Evolutionary conservation across 2,113 vertebrate species (phyloP).

Genomic region (Ictidomys tridecemlineatus): DNA sequence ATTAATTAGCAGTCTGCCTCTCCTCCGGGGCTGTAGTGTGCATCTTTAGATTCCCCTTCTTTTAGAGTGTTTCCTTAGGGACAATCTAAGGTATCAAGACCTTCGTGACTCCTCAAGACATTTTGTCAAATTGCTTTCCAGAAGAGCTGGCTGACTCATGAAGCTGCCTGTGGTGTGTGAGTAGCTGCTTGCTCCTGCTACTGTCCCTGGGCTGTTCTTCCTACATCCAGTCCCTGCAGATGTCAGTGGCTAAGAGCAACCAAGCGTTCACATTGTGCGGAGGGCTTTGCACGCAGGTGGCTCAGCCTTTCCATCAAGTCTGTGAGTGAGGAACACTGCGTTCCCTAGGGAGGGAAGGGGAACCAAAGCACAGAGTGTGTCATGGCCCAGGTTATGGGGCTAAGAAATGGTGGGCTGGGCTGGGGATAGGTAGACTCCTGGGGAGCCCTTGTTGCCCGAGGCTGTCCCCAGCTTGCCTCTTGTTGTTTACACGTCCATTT

Average conservation of each 20-base stretch:
- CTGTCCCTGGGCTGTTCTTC: background rate
- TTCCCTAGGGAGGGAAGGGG: background rate
- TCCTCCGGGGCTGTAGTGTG: background rate
- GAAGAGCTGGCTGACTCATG: background rate
- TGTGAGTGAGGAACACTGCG: background rate
- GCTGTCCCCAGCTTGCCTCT: background rate
- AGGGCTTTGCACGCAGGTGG: background rate
- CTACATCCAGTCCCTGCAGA: background rate
- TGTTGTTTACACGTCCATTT: background rate
- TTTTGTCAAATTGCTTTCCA: background rate
- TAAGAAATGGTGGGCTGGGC: background rate
- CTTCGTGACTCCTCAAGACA: background rate
- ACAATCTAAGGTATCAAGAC: background rate
- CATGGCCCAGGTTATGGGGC: background rate
- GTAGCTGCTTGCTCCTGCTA: background rate
- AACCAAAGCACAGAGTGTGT: background rate
- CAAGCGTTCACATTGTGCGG: background rate
- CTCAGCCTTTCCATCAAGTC: background rate
- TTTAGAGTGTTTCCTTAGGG: background rate
- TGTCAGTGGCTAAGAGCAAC: background rate
- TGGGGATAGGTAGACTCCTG: background rate
- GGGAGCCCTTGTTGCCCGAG: background rate
- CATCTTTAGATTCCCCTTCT: background rate
- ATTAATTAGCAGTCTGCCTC: background rate
- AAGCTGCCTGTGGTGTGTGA: background rate